Evolutionary conservation across 2,113 vertebrate species (phyloP).

Genomic region (Ceyx margarethae): DNA sequence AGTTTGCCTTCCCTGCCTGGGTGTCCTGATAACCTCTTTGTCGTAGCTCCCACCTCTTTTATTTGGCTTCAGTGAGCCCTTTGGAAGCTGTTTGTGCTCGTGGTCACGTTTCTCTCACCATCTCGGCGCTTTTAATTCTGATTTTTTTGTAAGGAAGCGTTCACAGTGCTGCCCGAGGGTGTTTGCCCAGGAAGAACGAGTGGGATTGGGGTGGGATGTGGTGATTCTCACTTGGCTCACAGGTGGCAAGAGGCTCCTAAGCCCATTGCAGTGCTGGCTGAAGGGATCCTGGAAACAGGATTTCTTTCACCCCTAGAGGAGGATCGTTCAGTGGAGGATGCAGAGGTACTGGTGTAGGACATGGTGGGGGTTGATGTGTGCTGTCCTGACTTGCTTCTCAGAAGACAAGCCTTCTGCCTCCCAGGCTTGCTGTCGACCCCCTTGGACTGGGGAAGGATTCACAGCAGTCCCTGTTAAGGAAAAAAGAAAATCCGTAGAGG

Average conservation of each 20-base stretch:
- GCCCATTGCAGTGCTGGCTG: fast-evolving
- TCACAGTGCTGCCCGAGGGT: fast-evolving
- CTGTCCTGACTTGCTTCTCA: not conserved
- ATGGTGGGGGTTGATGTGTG: not conserved
- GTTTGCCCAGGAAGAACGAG: not conserved
- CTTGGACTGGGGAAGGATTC: not conserved
- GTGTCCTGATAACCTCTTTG: not conserved
- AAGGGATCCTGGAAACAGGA: not conserved
- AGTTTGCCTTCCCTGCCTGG: not conserved
- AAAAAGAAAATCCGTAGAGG: not conserved
- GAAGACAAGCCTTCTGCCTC: not conserved
- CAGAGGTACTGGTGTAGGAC: not conserved
- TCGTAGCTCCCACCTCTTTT: not conserved
- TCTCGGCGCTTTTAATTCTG: not conserved
- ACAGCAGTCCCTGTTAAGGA: not conserved
- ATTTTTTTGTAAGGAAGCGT: not conserved
- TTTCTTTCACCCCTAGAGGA: not conserved
- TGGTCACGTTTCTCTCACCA: not conserved
- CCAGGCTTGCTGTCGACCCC: not conserved
- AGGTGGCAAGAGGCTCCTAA: not conserved
- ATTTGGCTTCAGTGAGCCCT: not conserved
- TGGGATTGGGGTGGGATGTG: not conserved
- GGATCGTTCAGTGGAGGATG: not conserved
- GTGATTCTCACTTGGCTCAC: not conserved
- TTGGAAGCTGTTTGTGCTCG: not conserved